Percentiles rank a stretch among this genome's conserved stretches.
phyloP scores from a whole-genome alignment of 1,140 invertebrate species.

The Meloidogyne exigua region DNA sequence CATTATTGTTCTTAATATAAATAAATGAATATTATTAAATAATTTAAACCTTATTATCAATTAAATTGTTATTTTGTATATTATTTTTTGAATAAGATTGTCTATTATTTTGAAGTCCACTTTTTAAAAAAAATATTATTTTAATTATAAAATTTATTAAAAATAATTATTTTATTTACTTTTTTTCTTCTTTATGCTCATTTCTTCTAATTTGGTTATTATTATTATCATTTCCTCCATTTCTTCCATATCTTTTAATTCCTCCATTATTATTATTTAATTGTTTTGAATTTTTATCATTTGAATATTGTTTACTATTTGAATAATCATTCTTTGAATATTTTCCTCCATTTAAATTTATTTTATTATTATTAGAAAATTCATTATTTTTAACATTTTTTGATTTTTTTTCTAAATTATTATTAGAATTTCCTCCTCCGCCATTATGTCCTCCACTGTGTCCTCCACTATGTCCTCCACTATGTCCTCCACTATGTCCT shows the following conservation, averaged over 20 bases:
- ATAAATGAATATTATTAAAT: neutral
- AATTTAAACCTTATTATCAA: neutral
- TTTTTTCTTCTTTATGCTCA: neutral
- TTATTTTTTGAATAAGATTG: neutral
- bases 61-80: neutral
- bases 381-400: neutral
- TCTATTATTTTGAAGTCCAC: neutral
- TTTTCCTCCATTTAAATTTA: no score
- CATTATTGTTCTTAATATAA: neutral
- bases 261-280: neutral
- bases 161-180: neutral
- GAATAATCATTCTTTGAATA: neutral
- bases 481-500: neutral
- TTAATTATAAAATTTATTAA: neutral
- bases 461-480: neutral
- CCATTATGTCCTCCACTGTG: no score
- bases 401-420: neutral
- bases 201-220: neutral
- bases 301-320: neutral
- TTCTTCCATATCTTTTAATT: conserved; percentile 5
- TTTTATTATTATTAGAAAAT: neutral
- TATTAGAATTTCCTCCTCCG: no score
- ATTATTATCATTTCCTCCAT: neutral
- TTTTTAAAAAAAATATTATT: neutral
- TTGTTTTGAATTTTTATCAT: neutral